phyloP scores from a whole-genome alignment of 92 coral and sea anemone genomes.

The Pocillopora grandis region DNA sequence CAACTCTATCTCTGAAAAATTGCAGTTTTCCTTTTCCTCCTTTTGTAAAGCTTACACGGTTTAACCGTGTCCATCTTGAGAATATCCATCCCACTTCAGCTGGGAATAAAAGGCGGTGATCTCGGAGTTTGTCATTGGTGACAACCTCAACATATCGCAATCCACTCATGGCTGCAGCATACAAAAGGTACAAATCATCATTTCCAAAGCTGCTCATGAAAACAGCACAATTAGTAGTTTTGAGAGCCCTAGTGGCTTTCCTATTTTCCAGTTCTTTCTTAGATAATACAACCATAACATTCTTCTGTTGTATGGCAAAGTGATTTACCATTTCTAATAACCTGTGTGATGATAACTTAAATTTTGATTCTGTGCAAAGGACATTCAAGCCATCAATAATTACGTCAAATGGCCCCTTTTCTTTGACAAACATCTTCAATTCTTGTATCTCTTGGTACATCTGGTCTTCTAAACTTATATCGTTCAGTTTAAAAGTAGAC shows the following conservation, averaged over 20 bases:
- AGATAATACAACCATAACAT: slow-evolving; percentile 47
- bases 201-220: slow-evolving; percentile 30
- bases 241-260: slow-evolving; percentile 56
- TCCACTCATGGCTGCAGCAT: slow-evolving; percentile 84
- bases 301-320: slow-evolving; percentile 62
- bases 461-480: slow-evolving; percentile 49
- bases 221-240: slow-evolving; percentile 44
- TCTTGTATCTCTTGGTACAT: slow-evolving; percentile 52
- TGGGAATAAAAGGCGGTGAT: slow-evolving; percentile 78
- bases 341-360: background rate
- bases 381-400: slow-evolving; percentile 93
- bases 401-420: slow-evolving; percentile 74
- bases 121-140: slow-evolving; percentile 85
- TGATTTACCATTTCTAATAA: slow-evolving; percentile 46
- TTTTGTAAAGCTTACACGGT: slow-evolving; percentile 63
- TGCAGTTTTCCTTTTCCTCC: slow-evolving; percentile 37
- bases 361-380: slow-evolving; percentile 1
- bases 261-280: too few species aligned
- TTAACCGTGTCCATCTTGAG: slow-evolving; percentile 84
- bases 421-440: slow-evolving; percentile 48
- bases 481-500: background rate
- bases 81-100: slow-evolving; percentile 56
- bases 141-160: slow-evolving; percentile 62
- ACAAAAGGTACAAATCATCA: slow-evolving; percentile 84
- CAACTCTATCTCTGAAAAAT: slow-evolving; percentile 65